These are phyloP conservation scores for Tinamus major DNA, from an alignment of 2,797 vertebrate genomes.

Conservation along the genomic window DNA sequence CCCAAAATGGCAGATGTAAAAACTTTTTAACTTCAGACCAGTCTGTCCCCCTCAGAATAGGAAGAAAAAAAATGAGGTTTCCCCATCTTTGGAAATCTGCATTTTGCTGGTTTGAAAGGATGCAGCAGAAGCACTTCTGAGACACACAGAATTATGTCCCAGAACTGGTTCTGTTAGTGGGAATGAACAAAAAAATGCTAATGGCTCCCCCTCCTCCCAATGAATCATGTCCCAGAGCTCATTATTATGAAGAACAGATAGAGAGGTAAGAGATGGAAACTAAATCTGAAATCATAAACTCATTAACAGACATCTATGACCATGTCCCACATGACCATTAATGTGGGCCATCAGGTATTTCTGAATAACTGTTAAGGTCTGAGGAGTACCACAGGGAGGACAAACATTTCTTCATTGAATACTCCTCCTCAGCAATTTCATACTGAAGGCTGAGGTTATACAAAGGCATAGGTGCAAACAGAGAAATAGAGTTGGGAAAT, in stretches of 20 bases:
- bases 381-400: conserved; percentile 35
- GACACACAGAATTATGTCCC: conserved; percentile 54
- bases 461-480: neutral
- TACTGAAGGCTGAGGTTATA: neutral
- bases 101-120: conserved; percentile 10
- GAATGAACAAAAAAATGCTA: conserved; percentile 50
- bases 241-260: conserved; percentile 71
- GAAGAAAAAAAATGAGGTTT: conserved; percentile 37
- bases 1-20: conserved; percentile 20
- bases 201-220: conserved; percentile 52
- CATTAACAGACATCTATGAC: conserved; percentile 66
- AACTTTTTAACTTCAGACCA: conserved; percentile 48
- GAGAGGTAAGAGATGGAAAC: conserved; percentile 73
- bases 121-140: conserved; percentile 33
- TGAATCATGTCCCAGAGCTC: conserved; percentile 69
- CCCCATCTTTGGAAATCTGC: conserved; percentile 17
- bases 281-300: conserved; percentile 74
- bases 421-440: neutral
- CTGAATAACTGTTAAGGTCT: conserved; percentile 59
- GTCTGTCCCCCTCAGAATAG: neutral
- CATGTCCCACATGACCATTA: conserved; percentile 44
- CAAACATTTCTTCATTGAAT: conserved; percentile 38
- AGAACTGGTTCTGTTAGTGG: conserved; percentile 59
- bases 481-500: neutral
- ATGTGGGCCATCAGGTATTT: conserved; percentile 72